phyloP scores from a whole-genome alignment of 2,797 vertebrate genomes.

The Iguana delicatissima region DNA sequence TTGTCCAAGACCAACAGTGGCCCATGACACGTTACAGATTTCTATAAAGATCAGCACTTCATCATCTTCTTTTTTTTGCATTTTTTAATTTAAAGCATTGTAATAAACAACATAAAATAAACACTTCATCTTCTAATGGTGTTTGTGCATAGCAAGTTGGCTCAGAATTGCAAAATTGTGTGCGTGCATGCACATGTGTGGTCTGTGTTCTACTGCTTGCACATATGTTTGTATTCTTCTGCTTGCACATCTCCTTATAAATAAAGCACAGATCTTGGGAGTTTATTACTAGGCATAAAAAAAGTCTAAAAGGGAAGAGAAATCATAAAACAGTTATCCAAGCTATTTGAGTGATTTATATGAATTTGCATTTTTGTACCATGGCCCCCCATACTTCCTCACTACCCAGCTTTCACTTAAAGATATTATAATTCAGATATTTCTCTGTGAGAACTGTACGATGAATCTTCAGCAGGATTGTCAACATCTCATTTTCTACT shows the following conservation, averaged over 20 bases:
- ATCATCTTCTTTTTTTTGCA: too few species aligned
- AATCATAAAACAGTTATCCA: constrained; percentile 40
- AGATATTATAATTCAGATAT: constrained; percentile 21
- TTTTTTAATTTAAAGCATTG: too few species aligned
- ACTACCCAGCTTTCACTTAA: neutral
- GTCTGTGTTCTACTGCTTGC: too few species aligned
- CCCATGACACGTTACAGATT: neutral
- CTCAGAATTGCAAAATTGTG: constrained; percentile 20
- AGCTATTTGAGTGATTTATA: constrained; percentile 47
- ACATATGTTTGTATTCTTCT: neutral
- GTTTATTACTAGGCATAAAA: constrained; percentile 49
- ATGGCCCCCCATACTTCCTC: constrained; percentile 34
- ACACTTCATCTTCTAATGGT: constrained; percentile 28
- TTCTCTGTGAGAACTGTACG: neutral
- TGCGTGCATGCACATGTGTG: neutral
- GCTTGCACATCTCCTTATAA: constrained; percentile 26
- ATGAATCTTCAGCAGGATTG: neutral
- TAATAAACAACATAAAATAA: too few species aligned
- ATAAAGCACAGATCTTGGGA: constrained; percentile 45
- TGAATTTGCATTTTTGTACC: constrained; percentile 41
- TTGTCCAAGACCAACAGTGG: neutral
- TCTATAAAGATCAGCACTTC: constrained; percentile 7
- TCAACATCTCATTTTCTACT: constrained; percentile 23
- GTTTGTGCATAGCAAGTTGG: neutral
- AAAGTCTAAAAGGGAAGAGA: constrained; percentile 30